Conservation (phyloP, 1,140 invertebrate species). For the Cataglyphis hispanica region DNA sequence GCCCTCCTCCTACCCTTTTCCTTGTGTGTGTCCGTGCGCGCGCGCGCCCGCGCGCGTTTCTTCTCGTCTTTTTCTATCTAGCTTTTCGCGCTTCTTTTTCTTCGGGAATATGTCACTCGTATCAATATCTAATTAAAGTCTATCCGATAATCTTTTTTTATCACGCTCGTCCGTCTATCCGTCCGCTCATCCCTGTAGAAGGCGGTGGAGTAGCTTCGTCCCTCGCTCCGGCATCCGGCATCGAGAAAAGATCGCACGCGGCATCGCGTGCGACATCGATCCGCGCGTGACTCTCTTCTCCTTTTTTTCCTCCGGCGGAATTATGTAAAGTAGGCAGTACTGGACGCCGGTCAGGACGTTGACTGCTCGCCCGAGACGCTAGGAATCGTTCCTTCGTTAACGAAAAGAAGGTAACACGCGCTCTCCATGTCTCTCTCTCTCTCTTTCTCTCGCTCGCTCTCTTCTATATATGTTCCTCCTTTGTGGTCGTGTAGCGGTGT, state of each 20-base stretch:
- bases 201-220: neutral
- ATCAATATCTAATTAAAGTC: conserved; percentile 57
- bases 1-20: conserved; percentile 37
- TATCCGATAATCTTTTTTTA: conserved; percentile 38
- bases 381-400: conserved; percentile 25
- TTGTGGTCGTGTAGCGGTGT: conserved; percentile 25
- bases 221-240: conserved; percentile 17
- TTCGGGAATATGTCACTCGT: conserved; percentile 48
- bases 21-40: conserved; percentile 6
- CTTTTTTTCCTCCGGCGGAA: conserved; percentile 13
- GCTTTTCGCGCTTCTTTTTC: conserved; percentile 5
- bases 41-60: conserved; percentile 1
- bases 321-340: conserved; percentile 47
- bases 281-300: conserved; percentile 11
- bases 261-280: conserved; percentile 36
- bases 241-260: conserved; percentile 38
- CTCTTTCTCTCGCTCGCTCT: conserved; percentile 2
- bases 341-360: conserved; percentile 46
- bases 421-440: neutral
- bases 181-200: neutral
- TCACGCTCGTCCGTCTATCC: neutral
- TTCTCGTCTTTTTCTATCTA: conserved; percentile 7
- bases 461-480: neutral
- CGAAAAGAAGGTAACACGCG: conserved; percentile 45
- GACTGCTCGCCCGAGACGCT: conserved; percentile 9